Base-by-base conservation (phyloP, 2,888 invertebrate species). In the Rhamphomyia laevipes region DNA sequence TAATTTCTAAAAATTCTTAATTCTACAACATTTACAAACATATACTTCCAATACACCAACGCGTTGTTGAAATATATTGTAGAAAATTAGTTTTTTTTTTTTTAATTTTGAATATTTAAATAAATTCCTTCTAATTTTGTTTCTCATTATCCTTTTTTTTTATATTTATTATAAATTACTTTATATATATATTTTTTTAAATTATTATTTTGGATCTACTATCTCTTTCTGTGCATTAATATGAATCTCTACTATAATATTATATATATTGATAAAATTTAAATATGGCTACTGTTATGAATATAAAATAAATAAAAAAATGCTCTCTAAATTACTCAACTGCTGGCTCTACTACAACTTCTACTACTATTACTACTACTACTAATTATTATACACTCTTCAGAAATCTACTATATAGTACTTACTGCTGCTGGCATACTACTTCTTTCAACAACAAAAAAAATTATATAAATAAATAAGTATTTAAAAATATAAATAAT, bases 111-210 rank as follows among this genome's bases (percentile, higher is more conserved):
- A n/a, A n/a, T n/a, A n/a, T n/a, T 50, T 48, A 51, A 53, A 51
- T 51, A 51, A 51, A 47, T 51, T 53, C n/a, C 51, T 41, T 50
- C 48, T 51, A 43, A 44, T 43, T 48, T 35, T 43, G 7, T 46
- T 48, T 48, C 35, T n/a, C n/a, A n/a, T 45, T n/a, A 52, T 51
- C 51, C 51, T 51, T 53, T 47, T 47, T 47, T 31, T 43, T 40
- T 23, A 45, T 30, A 17, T 27, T 16, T 23, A 35, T 33, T 23
- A n/a, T n/a, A n/a, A n/a, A n/a, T n/a, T n/a, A n/a, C n/a, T 47
- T 21, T 23, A 44, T 40, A 44, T 40, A 47, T 41, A 48, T 35
- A 27, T 41, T 47, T 46, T n/a, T 43, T 37, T 50, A 6, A 27
- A 23, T 45, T n/a, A 45, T 30, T 45, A 30, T 23, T 45, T 31